Conservation (phyloP, 2,888 invertebrate genomes). For the Archaeoteleia sp. region DNA sequence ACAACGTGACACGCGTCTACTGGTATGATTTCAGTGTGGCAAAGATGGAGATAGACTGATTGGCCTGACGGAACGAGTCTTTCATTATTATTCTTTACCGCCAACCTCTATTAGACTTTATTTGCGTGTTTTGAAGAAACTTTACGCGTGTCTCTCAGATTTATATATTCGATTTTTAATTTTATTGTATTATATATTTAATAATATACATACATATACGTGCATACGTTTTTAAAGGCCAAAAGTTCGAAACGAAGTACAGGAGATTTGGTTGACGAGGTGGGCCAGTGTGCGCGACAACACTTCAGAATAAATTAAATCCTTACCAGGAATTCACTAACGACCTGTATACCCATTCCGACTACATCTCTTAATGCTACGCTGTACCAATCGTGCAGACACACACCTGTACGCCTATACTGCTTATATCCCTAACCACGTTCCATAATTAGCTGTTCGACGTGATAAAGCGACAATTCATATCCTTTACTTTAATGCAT, state of each 20-base stretch:
- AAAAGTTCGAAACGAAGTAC: not conserved
- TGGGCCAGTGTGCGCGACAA: constrained; percentile 2
- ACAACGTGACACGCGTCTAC: too few relatives aligned
- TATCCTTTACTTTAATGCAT: not conserved
- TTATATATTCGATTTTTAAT: not conserved
- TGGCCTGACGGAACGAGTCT: too few relatives aligned
- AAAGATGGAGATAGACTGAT: too few relatives aligned
- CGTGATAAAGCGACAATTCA: constrained; percentile 1
- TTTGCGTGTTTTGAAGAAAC: too few relatives aligned
- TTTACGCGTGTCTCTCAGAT: not conserved
- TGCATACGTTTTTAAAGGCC: not conserved
- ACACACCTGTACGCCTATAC: constrained; percentile 10
- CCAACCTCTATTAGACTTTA: too few relatives aligned
- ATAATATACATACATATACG: too few relatives aligned
- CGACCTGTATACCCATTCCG: constrained; percentile 60
- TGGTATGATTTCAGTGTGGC: too few relatives aligned
- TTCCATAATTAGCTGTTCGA: constrained; percentile 1
- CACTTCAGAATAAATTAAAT: constrained; percentile 67
- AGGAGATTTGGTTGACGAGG: not conserved
- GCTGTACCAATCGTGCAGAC: constrained; percentile 24
- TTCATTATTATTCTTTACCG: too few relatives aligned
- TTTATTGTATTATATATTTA: not conserved
- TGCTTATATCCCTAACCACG: not conserved
- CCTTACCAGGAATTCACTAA: constrained; percentile 69
- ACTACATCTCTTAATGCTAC: constrained; percentile 57